Evolutionary conservation across 2,888 invertebrate genomes (phyloP), one percentile per base, ranked within the genome.

Genomic region (Oithona nana): DNA sequence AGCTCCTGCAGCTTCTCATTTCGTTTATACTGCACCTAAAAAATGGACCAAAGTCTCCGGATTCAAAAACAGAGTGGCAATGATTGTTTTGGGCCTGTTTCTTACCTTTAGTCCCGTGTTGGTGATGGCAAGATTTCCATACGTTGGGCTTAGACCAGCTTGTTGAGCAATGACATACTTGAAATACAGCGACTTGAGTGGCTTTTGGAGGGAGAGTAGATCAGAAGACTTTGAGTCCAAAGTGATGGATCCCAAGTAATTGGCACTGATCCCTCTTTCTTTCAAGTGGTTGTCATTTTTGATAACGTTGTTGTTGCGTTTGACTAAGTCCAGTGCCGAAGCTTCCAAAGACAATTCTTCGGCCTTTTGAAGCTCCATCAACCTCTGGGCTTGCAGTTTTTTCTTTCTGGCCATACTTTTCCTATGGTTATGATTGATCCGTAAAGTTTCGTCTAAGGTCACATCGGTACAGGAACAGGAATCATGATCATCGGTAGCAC

Each of bases 171-270:
- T 28, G 24, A 67, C 61, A 66, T 81, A 81, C 1, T 78, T 74
- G 67, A 82, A 76, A 71, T 87, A 87, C 31, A 87, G 75, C 67
- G 84, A 80, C 70, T 80, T 80, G 4, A 90, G 75, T 0, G 89
- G 89, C 60, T 79, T 80, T 71, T 90, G 89, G 30, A 90, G 77
- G 67, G 24, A 64, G 64, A 86, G 86, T 67, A 61, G 29, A 61
- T 61, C 61, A 22, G 61, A 50, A 85, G 65, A 65, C n/a, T 64
- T 84, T 63, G 82, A 82, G 30, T 81, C 80, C 0, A 90, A 76
- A 0, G 85, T 82, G 22, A 87, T 80, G 1, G 85, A 84, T 8
- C 89, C 89, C 65, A 90, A 76, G 69, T 88, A 89, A 68, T 85
- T 84, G 1, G 89, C 87, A 11, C 64, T 52, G 13, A 24, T 54